phyloP scores from a whole-genome alignment of 2,113 vertebrate genomes.

The Sapayoa aenigma region DNA sequence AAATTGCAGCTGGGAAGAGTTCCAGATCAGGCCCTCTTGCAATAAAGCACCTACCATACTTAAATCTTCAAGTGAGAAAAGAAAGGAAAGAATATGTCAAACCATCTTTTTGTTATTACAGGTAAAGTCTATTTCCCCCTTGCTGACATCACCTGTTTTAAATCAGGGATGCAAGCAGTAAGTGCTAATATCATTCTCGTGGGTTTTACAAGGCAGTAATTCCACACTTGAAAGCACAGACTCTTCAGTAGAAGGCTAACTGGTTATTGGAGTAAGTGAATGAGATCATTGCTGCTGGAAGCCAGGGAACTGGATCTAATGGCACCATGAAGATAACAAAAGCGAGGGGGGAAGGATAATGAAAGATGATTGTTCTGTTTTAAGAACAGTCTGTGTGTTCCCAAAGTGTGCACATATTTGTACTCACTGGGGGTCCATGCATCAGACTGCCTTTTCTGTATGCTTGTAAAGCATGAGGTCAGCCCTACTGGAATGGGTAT shows the following conservation, averaged over 20 bases:
- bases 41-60: neutral
- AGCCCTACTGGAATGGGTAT: neutral
- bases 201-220: neutral
- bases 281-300: neutral
- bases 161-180: neutral
- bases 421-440: neutral
- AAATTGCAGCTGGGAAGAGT: neutral
- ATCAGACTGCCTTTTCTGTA: neutral
- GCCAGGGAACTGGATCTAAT: neutral
- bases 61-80: neutral
- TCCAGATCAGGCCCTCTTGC: neutral
- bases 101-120: neutral
- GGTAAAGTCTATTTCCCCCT: neutral
- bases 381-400: neutral
- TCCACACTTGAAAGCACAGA: neutral
- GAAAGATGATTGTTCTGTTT: neutral
- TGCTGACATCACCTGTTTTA: neutral
- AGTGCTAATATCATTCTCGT: neutral
- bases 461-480: neutral
- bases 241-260: neutral
- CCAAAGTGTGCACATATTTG: neutral
- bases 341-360: neutral
- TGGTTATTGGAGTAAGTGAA: neutral
- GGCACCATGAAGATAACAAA: neutral
- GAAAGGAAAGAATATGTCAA: neutral